These are phyloP conservation scores for Pelvicachromis taeniatus DNA, from an alignment of 2,113 vertebrate genomes.

Conservation along the genomic window DNA sequence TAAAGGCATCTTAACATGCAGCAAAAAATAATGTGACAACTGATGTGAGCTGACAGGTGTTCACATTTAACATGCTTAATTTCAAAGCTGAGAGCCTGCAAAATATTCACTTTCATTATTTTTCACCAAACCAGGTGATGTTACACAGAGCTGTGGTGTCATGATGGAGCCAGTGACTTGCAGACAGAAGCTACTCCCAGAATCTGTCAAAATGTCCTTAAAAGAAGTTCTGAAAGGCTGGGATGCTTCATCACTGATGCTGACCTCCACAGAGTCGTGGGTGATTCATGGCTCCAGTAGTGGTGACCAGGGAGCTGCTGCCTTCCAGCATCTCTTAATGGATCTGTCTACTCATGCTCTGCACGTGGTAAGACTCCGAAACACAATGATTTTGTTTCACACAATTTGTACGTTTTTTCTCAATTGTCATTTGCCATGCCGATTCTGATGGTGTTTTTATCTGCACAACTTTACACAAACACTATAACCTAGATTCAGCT, in stretches of 20 bases:
- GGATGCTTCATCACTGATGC: conserved; percentile 54
- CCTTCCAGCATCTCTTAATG: conserved; percentile 73
- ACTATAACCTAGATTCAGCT: background rate
- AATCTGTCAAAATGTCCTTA: conserved; percentile 74
- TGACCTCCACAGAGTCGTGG: conserved; percentile 78
- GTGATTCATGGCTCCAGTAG: conserved; percentile 61
- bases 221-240: conserved; percentile 72
- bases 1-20: background rate
- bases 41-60: background rate
- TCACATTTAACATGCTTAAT: background rate
- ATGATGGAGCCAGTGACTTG: conserved; percentile 77
- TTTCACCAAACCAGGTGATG: conserved; percentile 29
- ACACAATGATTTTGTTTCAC: background rate
- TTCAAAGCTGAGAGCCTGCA: background rate
- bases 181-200: conserved; percentile 69
- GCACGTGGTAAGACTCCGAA: conserved; percentile 77
- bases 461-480: background rate
- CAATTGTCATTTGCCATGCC: background rate
- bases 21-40: background rate
- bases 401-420: background rate
- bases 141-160: conserved; percentile 71
- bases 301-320: background rate
- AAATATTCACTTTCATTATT: background rate
- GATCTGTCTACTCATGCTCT: conserved; percentile 63
- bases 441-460: background rate